Base-by-base conservation (phyloP, 2,888 invertebrate species). In the Campoplex nolae region DNA sequence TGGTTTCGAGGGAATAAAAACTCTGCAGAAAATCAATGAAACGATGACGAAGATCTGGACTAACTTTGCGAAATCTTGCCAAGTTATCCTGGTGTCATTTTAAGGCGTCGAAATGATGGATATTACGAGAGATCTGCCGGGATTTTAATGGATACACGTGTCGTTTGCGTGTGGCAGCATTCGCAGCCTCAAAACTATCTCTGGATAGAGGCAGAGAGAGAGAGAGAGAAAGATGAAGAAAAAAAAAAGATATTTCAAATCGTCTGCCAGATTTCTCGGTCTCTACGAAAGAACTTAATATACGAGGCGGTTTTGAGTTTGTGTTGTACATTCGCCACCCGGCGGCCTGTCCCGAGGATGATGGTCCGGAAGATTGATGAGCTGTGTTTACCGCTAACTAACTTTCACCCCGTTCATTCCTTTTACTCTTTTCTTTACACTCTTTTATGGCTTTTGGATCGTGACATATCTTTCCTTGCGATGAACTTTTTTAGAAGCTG, bases 321-420 rank as follows among this genome's bases (percentile, higher is more conserved):
- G 70, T 77, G 68, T 71, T 76, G 62, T 82, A 82, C 74, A 75
- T 86, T 86, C 87, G 88, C 88, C 90, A 90, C 88, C 89, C 83
- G 89, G 88, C 89, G 89, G 87, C 75, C 88, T 88, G 88, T 88
- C 90, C 86, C 88, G 86, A 88, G 89, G 91, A 90, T 89, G 92
- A 91, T 91, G 90, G 90, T 90, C 88, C 87, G 89, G 92, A 93
- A 94, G 94, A 94, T 93, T 94, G 93, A 94, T 94, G 94, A 93
- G 93, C 88, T 90, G 90, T 91, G 91, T 92, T 92, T 92, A 93
- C 92, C 90, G 90, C 92, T 91, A 92, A 92, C 88, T 88, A 88
- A 88, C 88, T 87, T 79, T 75, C 88, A 80, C 56, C 76, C 75
- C 80, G 76, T 85, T 85, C 80, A 28, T 76, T 51, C 67, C 32